A percentile compares a stretch with the other conserved stretches of the same genome.
Conservation (phyloP, 2,888 invertebrate genomes). For the Papilio protenor region DNA sequence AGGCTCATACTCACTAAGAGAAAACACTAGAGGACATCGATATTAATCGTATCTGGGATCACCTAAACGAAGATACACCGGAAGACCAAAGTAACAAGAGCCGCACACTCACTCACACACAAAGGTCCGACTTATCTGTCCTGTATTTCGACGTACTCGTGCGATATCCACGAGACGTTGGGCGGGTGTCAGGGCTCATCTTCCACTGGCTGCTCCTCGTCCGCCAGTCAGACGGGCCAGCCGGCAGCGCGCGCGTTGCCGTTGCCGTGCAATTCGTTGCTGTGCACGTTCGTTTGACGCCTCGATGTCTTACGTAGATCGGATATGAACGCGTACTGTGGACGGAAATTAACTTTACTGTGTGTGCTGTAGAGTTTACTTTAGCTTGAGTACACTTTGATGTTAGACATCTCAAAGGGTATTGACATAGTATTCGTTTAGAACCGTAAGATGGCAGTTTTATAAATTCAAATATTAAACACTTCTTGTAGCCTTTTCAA, state of each 20-base stretch:
- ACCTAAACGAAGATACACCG: neutral
- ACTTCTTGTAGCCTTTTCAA: too few species aligned
- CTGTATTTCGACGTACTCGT: slow-evolving; percentile 58
- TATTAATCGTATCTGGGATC: too few species aligned
- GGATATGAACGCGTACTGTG: slow-evolving; percentile 77
- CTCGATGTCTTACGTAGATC: slow-evolving; percentile 72
- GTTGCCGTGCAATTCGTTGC: slow-evolving; percentile 76
- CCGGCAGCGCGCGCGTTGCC: slow-evolving; percentile 66
- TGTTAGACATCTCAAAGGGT: neutral
- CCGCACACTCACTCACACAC: slow-evolving; percentile 7
- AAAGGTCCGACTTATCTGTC: slow-evolving; percentile 38
- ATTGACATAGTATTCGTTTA: neutral
- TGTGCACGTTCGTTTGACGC: slow-evolving; percentile 61
- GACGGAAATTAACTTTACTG: slow-evolving; percentile 38
- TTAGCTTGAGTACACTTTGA: neutral
- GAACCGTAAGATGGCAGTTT: too few species aligned
- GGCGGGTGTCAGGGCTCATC: slow-evolving; percentile 64
- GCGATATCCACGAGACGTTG: slow-evolving; percentile 76
- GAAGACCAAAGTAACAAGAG: neutral
- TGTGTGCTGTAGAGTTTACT: neutral
- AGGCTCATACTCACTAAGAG: neutral
- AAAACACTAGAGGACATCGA: neutral
- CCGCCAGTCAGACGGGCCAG: slow-evolving; percentile 74
- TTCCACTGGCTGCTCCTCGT: slow-evolving; percentile 56
- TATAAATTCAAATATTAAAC: neutral